These are phyloP conservation scores for Himalopsyche tibetana DNA, from an alignment of 2,888 invertebrate species.

Conservation along the genomic window DNA sequence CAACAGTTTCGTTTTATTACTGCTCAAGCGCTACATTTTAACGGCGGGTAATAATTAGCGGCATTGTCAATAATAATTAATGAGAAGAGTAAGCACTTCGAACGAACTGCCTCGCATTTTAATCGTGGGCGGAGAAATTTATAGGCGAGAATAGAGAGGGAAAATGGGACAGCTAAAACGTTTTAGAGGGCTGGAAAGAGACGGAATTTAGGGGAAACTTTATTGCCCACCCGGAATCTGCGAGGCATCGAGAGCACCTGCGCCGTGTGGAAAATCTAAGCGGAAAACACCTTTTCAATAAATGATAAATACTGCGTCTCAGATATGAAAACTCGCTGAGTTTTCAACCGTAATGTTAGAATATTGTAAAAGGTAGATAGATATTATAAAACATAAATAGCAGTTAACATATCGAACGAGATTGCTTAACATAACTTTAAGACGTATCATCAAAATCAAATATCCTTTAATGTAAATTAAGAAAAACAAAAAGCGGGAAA, in stretches of 20 bases:
- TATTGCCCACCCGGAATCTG: constrained; percentile 57
- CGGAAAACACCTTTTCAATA: constrained; percentile 44
- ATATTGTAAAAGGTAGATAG: not conserved
- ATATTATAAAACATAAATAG: constrained; percentile 13
- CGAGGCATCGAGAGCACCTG: constrained; percentile 49
- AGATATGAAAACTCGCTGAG: constrained; percentile 32
- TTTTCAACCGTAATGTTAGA: constrained; percentile 26
- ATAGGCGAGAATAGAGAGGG: constrained; percentile 52
- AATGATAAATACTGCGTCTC: constrained; percentile 38
- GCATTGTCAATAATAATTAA: constrained; percentile 65
- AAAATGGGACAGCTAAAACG: constrained; percentile 52
- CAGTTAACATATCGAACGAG: too few relatives aligned
- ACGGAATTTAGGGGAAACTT: constrained; percentile 47
- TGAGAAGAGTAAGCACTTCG: constrained; percentile 53
- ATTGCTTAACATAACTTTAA: too few relatives aligned
- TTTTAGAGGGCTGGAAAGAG: constrained; percentile 44
- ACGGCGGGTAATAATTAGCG: constrained; percentile 61
- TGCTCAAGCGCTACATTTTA: constrained; percentile 57
- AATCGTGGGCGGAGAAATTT: constrained; percentile 61
- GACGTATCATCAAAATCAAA: too few relatives aligned
- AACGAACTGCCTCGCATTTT: constrained; percentile 56
- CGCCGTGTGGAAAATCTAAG: constrained; percentile 31
- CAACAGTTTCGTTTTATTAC: constrained; percentile 52
- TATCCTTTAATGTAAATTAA: too few relatives aligned
- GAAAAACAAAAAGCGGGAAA: too few relatives aligned